Percentiles rank a stretch among this genome's conserved stretches.
phyloP scores from a whole-genome alignment of 2,113 vertebrate genomes.

The Petrocephalus microphthalmus region DNA sequence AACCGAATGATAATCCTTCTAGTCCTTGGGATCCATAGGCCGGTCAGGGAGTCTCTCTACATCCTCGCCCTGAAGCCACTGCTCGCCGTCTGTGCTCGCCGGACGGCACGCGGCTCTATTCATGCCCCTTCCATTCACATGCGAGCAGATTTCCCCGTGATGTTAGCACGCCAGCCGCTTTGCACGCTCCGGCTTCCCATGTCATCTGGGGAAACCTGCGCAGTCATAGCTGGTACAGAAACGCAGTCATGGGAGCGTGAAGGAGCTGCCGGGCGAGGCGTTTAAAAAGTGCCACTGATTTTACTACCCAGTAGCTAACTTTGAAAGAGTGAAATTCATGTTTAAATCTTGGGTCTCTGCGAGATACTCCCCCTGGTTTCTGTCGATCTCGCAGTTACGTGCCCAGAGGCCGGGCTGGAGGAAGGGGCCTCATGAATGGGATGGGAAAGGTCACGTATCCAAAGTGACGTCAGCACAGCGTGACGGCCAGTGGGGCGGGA shows the following conservation, averaged over 20 bases:
- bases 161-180: neutral
- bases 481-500: neutral
- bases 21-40: neutral
- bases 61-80: neutral
- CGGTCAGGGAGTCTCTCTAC: neutral
- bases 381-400: neutral
- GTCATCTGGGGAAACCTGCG: neutral
- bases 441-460: slow-evolving; percentile 32
- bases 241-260: neutral
- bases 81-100: neutral
- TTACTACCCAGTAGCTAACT: neutral
- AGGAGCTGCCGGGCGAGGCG: neutral
- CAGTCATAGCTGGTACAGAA: neutral
- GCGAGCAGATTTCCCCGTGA: neutral
- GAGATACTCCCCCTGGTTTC: neutral
- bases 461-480: neutral
- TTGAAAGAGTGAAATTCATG: neutral
- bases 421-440: neutral
- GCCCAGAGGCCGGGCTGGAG: neutral
- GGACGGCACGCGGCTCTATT: neutral
- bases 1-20: neutral
- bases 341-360: neutral
- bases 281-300: neutral
- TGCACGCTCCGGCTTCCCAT: neutral
- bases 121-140: neutral